Conservation (phyloP, 2,888 invertebrate species). For the Azorinus chamasolen region DNA sequence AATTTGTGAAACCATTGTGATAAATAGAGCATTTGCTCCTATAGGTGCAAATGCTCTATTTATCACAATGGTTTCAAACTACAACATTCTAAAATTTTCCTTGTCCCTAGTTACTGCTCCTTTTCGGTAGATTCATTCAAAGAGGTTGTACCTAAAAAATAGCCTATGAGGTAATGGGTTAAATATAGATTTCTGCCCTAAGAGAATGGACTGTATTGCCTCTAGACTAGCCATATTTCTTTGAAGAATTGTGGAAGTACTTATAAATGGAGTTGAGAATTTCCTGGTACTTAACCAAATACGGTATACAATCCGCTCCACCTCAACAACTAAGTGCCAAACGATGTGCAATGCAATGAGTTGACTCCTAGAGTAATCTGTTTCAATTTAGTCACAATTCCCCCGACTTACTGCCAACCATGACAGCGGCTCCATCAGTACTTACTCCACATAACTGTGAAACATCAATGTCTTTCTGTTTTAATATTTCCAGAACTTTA, state of each 20-base stretch:
- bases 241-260: constrained; percentile 48
- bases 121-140: too few species aligned
- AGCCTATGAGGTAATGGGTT: too few species aligned
- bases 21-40: too few species aligned
- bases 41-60: too few species aligned
- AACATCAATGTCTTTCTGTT: constrained; percentile 22
- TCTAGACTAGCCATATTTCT: constrained; percentile 44
- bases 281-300: constrained; percentile 45
- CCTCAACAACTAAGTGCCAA: constrained; percentile 42
- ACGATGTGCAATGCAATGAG: constrained; percentile 42
- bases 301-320: constrained; percentile 37
- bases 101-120: too few species aligned
- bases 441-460: constrained; percentile 32
- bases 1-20: too few species aligned
- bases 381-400: constrained; percentile 15
- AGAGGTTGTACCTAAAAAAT: too few species aligned
- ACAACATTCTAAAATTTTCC: too few species aligned
- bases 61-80: too few species aligned
- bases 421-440: constrained; percentile 44
- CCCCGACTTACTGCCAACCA: constrained; percentile 34
- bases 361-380: background rate
- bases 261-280: constrained; percentile 46
- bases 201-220: constrained; percentile 11
- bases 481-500: constrained; percentile 3
- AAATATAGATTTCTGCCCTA: constrained; percentile 10